Percentiles rank a stretch among this genome's conserved stretches.
phyloP scores from a whole-genome alignment of 2,888 invertebrate species.

The Cantharis nigra region DNA sequence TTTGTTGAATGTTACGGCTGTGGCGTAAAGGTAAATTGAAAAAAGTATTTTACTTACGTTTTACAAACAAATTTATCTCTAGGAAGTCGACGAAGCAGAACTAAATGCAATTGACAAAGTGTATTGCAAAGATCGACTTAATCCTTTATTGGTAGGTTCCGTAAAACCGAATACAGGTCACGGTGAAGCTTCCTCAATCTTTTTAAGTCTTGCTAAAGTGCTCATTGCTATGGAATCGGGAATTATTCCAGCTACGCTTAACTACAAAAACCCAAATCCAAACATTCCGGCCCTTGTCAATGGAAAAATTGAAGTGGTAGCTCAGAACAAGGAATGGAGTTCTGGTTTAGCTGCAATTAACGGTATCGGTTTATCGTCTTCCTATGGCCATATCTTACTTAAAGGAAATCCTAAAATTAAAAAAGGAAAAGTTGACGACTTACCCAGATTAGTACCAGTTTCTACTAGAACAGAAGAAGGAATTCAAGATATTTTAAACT shows the following conservation, averaged over 20 bases:
- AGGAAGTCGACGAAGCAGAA: constrained; percentile 68
- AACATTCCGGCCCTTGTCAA: constrained; percentile 86
- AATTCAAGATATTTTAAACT: constrained; percentile 66
- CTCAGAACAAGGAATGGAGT: constrained; percentile 78
- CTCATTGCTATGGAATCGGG: constrained; percentile 90
- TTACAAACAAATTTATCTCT: constrained; percentile 14
- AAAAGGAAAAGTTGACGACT: constrained; percentile 57
- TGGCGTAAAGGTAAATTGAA: constrained; percentile 58
- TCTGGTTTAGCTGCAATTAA: constrained; percentile 90
- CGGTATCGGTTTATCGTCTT: constrained; percentile 97
- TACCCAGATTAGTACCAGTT: constrained; percentile 72
- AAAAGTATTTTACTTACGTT: neutral
- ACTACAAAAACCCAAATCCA: constrained; percentile 84
- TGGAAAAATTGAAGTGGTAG: constrained; percentile 78
- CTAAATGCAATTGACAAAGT: constrained; percentile 88
- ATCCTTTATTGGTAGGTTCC: constrained; percentile 87
- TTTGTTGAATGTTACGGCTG: constrained; percentile 54
- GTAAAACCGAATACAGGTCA: constrained; percentile 99
- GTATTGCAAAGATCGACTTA: constrained; percentile 79
- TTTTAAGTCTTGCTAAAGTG: constrained; percentile 88
- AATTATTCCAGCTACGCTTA: constrained; percentile 86
- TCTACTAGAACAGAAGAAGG: constrained; percentile 88
- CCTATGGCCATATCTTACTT: constrained; percentile 89
- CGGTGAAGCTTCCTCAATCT: constrained; percentile 87
- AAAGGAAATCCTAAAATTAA: constrained; percentile 74